phyloP scores from a whole-genome alignment of 92 coral and sea anemone species.

The Meandrina meandrites region DNA sequence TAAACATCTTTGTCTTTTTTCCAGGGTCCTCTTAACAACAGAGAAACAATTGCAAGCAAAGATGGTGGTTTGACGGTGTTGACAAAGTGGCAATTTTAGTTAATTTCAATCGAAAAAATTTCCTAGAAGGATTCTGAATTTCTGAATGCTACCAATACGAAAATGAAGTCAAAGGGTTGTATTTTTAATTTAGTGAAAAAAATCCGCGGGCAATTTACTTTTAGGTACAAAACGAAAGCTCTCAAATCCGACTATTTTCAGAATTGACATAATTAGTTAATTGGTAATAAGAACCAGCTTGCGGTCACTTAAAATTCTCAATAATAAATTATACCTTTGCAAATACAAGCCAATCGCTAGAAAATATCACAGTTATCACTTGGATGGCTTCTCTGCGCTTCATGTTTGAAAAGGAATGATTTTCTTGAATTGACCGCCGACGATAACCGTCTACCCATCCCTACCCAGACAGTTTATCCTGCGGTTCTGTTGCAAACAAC shows the following conservation, averaged over 20 bases:
- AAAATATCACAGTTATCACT: conserved; percentile 11
- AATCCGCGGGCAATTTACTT: too few relatives aligned
- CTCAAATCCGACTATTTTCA: conserved; percentile 12
- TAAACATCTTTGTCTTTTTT: conserved; percentile 19
- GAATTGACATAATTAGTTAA: conserved; percentile 13
- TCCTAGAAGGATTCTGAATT: neutral
- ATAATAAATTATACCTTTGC: conserved; percentile 16
- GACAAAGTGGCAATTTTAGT: conserved; percentile 16
- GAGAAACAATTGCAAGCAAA: conserved; percentile 21
- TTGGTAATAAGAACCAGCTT: neutral
- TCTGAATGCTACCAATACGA: conserved; percentile 21
- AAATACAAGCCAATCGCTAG: conserved; percentile 14
- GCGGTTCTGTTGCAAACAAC: conserved; percentile 1
- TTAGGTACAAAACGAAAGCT: conserved; percentile 7
- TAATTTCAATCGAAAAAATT: conserved; percentile 18
- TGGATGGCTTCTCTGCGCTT: neutral
- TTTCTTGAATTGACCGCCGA: conserved; percentile 25
- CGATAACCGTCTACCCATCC: conserved; percentile 21
- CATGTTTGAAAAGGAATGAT: neutral
- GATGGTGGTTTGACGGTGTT: conserved; percentile 19
- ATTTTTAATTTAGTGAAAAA: neutral
- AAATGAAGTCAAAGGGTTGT: conserved; percentile 20
- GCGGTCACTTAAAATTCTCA: too few relatives aligned
- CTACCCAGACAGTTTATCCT: conserved; percentile 21
- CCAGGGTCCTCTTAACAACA: conserved; percentile 3